These are phyloP conservation scores for Papilio glaucus DNA, from an alignment of 1,140 invertebrate species.

Conservation along the genomic window DNA sequence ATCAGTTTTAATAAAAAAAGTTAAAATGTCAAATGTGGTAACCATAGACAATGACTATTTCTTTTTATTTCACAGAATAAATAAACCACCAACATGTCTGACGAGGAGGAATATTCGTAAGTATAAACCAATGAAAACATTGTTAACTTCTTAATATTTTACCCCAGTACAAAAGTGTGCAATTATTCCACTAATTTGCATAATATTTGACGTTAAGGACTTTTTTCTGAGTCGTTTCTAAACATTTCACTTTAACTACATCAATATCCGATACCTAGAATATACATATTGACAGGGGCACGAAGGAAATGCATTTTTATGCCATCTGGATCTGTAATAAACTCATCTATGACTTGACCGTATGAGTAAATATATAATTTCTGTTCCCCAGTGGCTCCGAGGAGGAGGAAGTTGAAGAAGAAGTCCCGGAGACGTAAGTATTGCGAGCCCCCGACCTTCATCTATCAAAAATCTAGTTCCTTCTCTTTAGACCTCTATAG, in stretches of 20 bases:
- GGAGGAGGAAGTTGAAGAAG: constrained; percentile 87
- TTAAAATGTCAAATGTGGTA: background rate
- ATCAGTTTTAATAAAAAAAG: too few species aligned
- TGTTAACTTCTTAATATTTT: background rate
- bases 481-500: constrained; percentile 58
- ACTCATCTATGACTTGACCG: background rate
- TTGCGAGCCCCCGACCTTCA: constrained; percentile 44
- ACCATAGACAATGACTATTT: background rate
- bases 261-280: background rate
- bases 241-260: background rate
- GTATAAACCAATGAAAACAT: constrained; percentile 65
- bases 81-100: constrained; percentile 87
- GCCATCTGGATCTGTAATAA: too few species aligned
- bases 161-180: background rate
- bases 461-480: constrained; percentile 45
- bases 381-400: constrained; percentile 83
- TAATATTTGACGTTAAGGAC: too few species aligned
- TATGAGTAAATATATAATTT: constrained; percentile 47
- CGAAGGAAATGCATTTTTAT: too few species aligned
- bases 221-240: background rate
- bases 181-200: too few species aligned
- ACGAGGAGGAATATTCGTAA: constrained; percentile 91
- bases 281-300: too few species aligned
- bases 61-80: constrained; percentile 82
- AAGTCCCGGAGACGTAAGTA: constrained; percentile 88